Percentiles rank a stretch among this genome's conserved stretches.
Evolutionary conservation across 2,113 vertebrate species (phyloP).

Genomic region (Poicephalus gulielmi): DNA sequence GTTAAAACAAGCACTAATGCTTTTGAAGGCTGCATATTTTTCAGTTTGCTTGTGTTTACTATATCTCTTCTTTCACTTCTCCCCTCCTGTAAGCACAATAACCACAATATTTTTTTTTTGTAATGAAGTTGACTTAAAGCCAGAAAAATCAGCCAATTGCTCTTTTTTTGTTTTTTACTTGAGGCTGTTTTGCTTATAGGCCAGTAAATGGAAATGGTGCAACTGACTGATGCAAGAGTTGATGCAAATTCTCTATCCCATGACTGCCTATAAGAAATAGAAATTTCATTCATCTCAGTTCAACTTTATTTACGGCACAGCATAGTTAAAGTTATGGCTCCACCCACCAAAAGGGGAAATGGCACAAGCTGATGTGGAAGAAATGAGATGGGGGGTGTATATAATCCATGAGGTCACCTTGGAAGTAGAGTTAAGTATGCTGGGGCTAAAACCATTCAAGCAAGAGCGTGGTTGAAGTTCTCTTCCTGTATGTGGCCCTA

Average conservation of each 20-base stretch:
- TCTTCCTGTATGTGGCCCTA: neutral
- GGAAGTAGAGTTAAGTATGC: rapidly evolving
- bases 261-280: neutral
- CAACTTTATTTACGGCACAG: neutral
- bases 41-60: neutral
- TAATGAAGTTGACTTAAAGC: neutral
- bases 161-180: neutral
- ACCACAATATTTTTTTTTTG: neutral
- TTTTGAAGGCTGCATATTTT: neutral
- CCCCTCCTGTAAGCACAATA: neutral
- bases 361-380: neutral
- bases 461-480: neutral
- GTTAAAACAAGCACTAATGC: neutral
- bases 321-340: neutral
- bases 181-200: neutral
- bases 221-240: neutral
- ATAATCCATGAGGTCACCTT: neutral
- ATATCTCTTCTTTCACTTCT: neutral
- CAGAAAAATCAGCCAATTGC: neutral
- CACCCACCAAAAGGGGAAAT: neutral
- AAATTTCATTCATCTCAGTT: neutral
- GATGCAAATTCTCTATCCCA: neutral
- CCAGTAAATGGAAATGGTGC: neutral
- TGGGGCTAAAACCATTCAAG: neutral
- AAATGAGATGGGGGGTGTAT: neutral